Conservation (phyloP, 1,140 invertebrate genomes). For the Drosophila parabipectinata region DNA sequence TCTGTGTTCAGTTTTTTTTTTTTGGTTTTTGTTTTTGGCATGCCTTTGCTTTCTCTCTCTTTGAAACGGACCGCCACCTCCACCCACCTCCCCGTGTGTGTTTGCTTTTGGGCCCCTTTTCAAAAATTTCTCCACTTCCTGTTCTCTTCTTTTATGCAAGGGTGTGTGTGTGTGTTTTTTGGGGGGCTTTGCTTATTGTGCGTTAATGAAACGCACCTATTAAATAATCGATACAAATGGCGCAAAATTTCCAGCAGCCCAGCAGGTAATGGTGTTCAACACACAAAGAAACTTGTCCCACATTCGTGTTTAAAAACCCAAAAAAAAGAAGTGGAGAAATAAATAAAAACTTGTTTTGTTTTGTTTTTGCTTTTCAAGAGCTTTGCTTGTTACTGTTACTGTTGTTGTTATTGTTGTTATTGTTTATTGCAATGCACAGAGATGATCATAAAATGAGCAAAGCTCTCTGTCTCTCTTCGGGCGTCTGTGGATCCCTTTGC, state of each 20-base stretch:
- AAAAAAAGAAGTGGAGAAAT: slow-evolving; percentile 28
- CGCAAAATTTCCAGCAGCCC: slow-evolving; percentile 12
- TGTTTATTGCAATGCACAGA: slow-evolving; percentile 7
- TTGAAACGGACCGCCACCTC: neutral
- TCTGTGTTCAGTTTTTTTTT: slow-evolving; percentile 21
- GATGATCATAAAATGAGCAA: slow-evolving; percentile 2
- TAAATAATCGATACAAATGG: slow-evolving; percentile 41
- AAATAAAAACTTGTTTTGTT: slow-evolving; percentile 47
- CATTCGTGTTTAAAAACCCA: slow-evolving; percentile 19
- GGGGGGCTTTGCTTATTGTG: neutral
- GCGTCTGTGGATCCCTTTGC: neutral
- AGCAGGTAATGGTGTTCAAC: neutral
- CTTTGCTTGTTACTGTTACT: neutral
- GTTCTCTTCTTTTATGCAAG: neutral
- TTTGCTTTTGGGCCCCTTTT: neutral
- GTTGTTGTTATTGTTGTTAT: slow-evolving; percentile 3
- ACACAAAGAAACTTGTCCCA: slow-evolving; percentile 44
- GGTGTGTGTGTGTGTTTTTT: neutral
- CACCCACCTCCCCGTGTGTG: too few species aligned
- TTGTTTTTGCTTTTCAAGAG: slow-evolving; percentile 42
- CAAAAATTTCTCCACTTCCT: slow-evolving; percentile 1
- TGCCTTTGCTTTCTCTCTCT: slow-evolving; percentile 2
- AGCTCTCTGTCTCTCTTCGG: slow-evolving; percentile 13
- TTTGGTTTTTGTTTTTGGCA: slow-evolving; percentile 11
- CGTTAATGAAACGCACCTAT: slow-evolving; percentile 13